Evolutionary conservation across 2,113 vertebrate species (phyloP), one percentile per base, ranked within the genome.

Genomic region (Alaudala cheleensis): DNA sequence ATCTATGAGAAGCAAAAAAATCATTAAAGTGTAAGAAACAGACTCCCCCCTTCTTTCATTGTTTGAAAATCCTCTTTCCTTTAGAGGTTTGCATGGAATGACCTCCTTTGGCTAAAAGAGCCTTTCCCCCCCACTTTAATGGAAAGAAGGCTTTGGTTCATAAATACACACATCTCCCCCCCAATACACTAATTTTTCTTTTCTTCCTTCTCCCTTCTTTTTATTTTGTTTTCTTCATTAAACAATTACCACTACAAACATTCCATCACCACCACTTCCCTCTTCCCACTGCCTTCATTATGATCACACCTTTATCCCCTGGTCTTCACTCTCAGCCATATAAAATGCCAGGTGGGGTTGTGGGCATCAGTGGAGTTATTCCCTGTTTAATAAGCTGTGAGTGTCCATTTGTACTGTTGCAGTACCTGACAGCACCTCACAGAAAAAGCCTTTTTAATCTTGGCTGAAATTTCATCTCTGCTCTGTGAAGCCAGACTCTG

Each of bases 1-100:
- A 95, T 97, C 97, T 96, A 74, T 95, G 97, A 98, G 93, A 95
- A 97, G 97, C 95, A 95, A 94, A 97, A 98, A 98, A 98, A 98
- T 98, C 97, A 96, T 98, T 98, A 96, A 97, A 98, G 96, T 98
- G 86, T 93, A 97, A 96, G 97, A 97, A 97, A 94, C 72, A 16
- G 94, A 66, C 96, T 96, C 91, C 88, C 91, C 88, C 69, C 86
- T 93, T 97, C 97, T 95, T 93, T 91, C 97, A 97, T 98, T 96
- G 95, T 98, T 97, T 97, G 91, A 95, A 94, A 97, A 98, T 97
- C 97, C 90, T 72, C 96, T 96, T 96, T 96, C 70, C 67, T 94
- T 96, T 66, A 74, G 58, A 95, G 92, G 81, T 78, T 92, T 92
- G 87, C 78, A 89, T 76, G 34, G 88, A 95, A 93, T 94, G 51